Percentiles rank a stretch among this genome's conserved stretches.
Evolutionary conservation across 2,113 vertebrate species (phyloP).

Genomic region (Cricetomys ansorgei): DNA sequence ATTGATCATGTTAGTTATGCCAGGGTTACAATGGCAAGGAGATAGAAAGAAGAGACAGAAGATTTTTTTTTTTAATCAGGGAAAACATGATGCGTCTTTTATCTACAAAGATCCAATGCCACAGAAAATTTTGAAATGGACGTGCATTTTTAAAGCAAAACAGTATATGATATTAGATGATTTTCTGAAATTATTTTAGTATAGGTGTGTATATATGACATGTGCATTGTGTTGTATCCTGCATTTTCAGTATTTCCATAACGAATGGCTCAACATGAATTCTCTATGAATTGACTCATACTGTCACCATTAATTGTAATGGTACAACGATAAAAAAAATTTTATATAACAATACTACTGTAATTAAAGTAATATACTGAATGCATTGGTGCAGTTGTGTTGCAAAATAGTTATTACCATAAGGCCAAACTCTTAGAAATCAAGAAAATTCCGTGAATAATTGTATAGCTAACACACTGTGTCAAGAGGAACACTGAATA

Average conservation of each 20-base stretch:
- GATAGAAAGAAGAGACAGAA: neutral
- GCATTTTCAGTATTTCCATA: neutral
- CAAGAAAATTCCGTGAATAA: neutral
- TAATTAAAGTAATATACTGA: neutral
- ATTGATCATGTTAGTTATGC: neutral
- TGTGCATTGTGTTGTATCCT: neutral
- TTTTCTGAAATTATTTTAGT: neutral
- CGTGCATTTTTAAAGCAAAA: neutral
- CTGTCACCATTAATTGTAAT: neutral
- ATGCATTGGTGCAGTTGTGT: neutral
- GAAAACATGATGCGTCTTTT: neutral
- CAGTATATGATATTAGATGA: neutral
- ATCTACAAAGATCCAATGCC: neutral
- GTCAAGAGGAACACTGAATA: neutral
- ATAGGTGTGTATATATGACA: neutral
- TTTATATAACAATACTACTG: neutral
- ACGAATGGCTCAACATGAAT: neutral
- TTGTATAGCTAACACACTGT: neutral
- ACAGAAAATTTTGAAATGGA: neutral
- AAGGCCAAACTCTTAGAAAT: neutral
- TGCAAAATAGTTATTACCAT: neutral
- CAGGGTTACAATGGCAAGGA: neutral
- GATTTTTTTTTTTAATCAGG: neutral
- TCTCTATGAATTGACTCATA: neutral
- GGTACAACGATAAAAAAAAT: neutral